Evolutionary conservation across 2,797 vertebrate genomes (phyloP), one percentile per base, ranked within the genome.

Genomic region (Cirrhinus mrigala): DNA sequence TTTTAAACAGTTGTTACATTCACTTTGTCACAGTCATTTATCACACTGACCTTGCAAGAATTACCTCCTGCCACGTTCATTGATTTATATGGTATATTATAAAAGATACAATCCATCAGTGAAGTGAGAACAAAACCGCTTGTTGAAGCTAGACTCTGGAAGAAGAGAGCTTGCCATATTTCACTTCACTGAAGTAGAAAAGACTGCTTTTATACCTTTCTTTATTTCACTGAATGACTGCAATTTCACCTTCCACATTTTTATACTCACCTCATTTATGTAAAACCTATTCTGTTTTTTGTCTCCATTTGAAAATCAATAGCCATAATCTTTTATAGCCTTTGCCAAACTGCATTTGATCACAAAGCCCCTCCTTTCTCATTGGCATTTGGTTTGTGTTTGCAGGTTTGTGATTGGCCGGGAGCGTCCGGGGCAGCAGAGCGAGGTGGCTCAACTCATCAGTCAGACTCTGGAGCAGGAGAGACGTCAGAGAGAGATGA

Each of bases 391-490:
- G 11, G 20, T 89, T n/a, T 85, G 27, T 56, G 52, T 79, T 76
- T 91, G 78, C 94, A 99, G 98, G 92, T 99, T 99, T 90, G 92
- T 98, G 91, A 99, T 99, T 91, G 98, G 98, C 33, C 96, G 98
- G 88, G 98, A 99, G 93, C 98, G 96, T n/a, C 97, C 98, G 0
- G 98, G 98, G 70, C 98, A 99, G 95, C 96, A 98, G 92, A 99
- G 98, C 8, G 98, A 99, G 91, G 98, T 99, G 89, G 98, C 98
- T 0, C 96, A 98, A 33, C 92, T 99, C 91, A 99, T 99, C 90
- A 99, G 98, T 90, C 98, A 99, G 92, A 99, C 98, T 2, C 94
- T 99, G 90, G 98, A 99, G 88, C 98, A 99, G 87, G 98, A 99
- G 90, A 94, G 96, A 60, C 96, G 96, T 87, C 98, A 99, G 94